phyloP scores from a whole-genome alignment of 2,113 vertebrate genomes.

The Catharus fuscescens region DNA sequence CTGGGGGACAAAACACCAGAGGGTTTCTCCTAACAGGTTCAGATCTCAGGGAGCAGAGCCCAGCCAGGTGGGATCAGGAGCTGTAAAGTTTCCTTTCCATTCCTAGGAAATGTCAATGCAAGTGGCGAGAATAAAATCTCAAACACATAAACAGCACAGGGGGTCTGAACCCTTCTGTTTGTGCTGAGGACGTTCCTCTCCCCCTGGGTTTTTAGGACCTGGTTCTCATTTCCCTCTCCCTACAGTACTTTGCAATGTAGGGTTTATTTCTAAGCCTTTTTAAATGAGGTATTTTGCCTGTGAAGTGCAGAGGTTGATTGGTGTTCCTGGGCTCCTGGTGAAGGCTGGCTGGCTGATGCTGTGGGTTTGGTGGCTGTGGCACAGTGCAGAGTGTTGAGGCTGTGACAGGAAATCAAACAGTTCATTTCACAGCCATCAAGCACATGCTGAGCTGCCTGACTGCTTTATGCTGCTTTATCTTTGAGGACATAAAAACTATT shows the following conservation, averaged over 20 bases:
- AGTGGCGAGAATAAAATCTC: neutral
- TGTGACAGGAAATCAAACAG: constrained; percentile 73
- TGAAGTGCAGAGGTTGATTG: constrained; percentile 6
- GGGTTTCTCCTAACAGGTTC: too few relatives aligned
- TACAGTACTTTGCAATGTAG: neutral
- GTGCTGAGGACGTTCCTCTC: neutral
- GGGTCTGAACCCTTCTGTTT: neutral
- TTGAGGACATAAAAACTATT: constrained; percentile 69
- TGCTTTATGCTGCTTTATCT: constrained; percentile 65
- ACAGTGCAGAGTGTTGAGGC: constrained; percentile 21
- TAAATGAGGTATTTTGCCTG: constrained; percentile 28
- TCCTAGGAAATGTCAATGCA: neutral
- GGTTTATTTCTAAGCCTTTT: constrained; percentile 1
- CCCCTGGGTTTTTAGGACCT: neutral
- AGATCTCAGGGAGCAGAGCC: neutral
- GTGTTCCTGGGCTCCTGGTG: constrained; percentile 3
- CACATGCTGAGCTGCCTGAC: constrained; percentile 52
- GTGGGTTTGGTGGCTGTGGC: constrained; percentile 35
- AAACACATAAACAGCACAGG: neutral
- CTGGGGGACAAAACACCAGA: neutral
- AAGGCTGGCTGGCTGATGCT: constrained; percentile 13
- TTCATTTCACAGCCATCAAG: constrained; percentile 74
- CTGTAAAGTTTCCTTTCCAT: neutral
- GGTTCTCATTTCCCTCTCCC: neutral
- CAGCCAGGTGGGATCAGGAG: neutral